Percentiles rank a stretch among this genome's conserved stretches.
phyloP scores from a whole-genome alignment of 2,888 invertebrate genomes.

The Hemicrepidius hirtus region DNA sequence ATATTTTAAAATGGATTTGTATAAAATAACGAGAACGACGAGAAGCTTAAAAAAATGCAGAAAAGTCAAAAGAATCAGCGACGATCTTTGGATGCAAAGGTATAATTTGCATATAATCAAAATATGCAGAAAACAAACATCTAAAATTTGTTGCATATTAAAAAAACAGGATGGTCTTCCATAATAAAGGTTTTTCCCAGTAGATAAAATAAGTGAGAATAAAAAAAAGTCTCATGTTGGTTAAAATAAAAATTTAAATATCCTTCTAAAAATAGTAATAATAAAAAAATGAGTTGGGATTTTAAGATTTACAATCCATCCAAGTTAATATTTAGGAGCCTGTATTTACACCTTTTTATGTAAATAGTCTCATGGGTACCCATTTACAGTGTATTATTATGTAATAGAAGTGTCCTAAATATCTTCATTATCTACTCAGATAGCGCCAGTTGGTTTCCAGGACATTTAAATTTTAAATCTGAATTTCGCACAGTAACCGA shows the following conservation, averaged over 20 bases:
- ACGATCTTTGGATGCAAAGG: neutral
- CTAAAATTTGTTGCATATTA: neutral
- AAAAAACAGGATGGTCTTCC: no score
- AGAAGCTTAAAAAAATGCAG: neutral
- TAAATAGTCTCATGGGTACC: constrained; percentile 24
- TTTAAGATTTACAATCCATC: constrained; percentile 8
- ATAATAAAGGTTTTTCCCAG: neutral
- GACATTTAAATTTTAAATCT: constrained; percentile 46
- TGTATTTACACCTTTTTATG: neutral
- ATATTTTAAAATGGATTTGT: constrained; percentile 5
- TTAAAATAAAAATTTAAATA: no score
- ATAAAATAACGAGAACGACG: constrained; percentile 1
- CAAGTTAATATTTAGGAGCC: neutral
- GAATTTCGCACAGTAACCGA: constrained; percentile 36
- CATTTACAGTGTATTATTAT: constrained; percentile 36
- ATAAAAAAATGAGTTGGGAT: neutral
- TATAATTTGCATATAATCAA: constrained; percentile 17
- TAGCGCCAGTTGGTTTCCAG: constrained; percentile 38
- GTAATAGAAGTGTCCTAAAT: constrained; percentile 41
- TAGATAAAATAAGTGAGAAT: neutral
- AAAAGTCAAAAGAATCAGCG: constrained; percentile 7
- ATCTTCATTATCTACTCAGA: constrained; percentile 43
- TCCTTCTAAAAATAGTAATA: no score
- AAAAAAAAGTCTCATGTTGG: no score
- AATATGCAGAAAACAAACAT: neutral